Conservation (phyloP, 2,888 invertebrate genomes). For the Campaea margaritaria region DNA sequence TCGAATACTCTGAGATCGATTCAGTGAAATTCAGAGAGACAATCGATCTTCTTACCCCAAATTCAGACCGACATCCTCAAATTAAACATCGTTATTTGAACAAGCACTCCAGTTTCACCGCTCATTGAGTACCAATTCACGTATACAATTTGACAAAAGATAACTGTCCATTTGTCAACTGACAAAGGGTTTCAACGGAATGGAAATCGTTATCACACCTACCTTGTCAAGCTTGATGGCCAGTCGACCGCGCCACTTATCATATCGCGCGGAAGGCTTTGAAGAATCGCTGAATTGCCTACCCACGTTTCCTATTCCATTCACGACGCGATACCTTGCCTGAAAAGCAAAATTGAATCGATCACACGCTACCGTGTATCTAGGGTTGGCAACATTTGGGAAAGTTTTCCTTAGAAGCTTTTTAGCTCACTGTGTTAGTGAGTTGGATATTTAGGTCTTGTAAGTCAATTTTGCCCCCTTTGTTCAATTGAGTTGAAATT, state of each 20-base stretch:
- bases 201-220: conserved; percentile 6
- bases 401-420: no score
- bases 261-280: conserved; percentile 17
- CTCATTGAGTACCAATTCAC: neutral
- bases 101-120: no score
- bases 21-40: no score
- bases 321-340: conserved; percentile 25
- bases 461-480: no score
- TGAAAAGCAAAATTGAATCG: conserved; percentile 29
- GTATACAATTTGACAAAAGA: neutral
- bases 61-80: no score
- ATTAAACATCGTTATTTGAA: no score
- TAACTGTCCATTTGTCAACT: conserved; percentile 3
- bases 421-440: no score
- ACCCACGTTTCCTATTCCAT: conserved; percentile 22
- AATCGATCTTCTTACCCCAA: no score
- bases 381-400: conserved; percentile 16
- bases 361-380: conserved; percentile 16
- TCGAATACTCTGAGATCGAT: no score
- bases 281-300: conserved; percentile 20
- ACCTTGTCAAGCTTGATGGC: conserved; percentile 14
- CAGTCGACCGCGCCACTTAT: conserved; percentile 12
- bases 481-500: no score
- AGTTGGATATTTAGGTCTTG: no score
- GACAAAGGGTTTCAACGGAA: neutral